Base-by-base conservation (phyloP, 2,888 invertebrate species). In the Fragum sueziense region DNA sequence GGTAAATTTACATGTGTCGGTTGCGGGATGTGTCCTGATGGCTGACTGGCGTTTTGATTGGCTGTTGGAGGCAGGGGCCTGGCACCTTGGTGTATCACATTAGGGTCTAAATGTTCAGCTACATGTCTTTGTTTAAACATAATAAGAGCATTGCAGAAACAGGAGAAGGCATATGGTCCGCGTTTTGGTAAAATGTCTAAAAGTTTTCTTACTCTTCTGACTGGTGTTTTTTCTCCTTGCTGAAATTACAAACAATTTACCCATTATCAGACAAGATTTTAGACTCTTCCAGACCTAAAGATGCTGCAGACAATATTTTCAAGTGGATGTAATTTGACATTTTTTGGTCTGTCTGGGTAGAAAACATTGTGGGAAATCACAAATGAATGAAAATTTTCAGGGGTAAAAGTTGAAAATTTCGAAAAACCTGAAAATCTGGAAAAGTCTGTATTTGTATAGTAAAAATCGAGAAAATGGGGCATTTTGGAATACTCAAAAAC, bases 131-230 rank as follows among this genome's bases (percentile, higher is more conserved):
- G 75, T 51, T 59, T 59, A 17, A 54, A 54, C 31, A 74, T 34
- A 0, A 76, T 62, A 6, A 82, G 67, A 31, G 29, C 61, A 54
- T 52, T 41, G 59, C 76, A 76, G 31, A 82, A 79, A 1, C 0
- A 54, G 27, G 61, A 33, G 52, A 82, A 82, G 27, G 82, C 82
- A 67, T 29, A 29, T 22, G 74, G 73, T 0, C 82, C 82, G 25
- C 82, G 65, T 47, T 67, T 79, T 4, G 82, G 82, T n/a, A 82
- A 41, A 34, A 67, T 71, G 47, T 82, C 82, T 25, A 82, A 34
- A 0, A 82, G 37, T 57, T 76, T 76, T 27, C 79, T 69, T 1
- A 37, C 52, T 27, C 27, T 27, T 2, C 29, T 22, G 17, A 73
- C 72, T 31, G 33, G 4, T 4, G 81, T 82, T 54, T 41, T 75